Evolutionary conservation across 2,113 vertebrate genomes (phyloP), one percentile per base, ranked within the genome.

Genomic region (Chaetops frenatus): DNA sequence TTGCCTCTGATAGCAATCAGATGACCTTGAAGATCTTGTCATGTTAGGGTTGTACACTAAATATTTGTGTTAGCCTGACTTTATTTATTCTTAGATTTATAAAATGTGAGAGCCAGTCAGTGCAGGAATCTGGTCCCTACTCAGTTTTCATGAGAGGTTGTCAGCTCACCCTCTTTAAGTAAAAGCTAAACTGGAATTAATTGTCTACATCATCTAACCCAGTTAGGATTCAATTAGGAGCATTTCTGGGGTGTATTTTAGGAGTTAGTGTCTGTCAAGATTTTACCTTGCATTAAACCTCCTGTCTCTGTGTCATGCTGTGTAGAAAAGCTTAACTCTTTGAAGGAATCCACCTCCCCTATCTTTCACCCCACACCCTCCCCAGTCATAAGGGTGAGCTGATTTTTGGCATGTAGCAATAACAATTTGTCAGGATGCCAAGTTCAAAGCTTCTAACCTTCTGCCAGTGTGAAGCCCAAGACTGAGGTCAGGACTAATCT

Each of bases 391-490:
- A 88, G 86, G 77, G 70, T 58, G 51, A 88, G 72, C 64, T 94
- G 94, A 48, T 87, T 92, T 80, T 95, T 70, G 80, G 78, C 78
- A 64, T 65, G 81, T 17, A 53, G 88, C 62, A 95, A 79, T 64
- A 96, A 89, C 81, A 82, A 95, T 95, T 97, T 93, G 93, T 96
- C 96, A 95, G 86, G 90, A 88, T 86, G 93, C 94, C 96, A 96
- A 96, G 95, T 96, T 96, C 96, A 97, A 97, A 97, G 94, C 76
- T 78, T 42, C 53, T 70, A 77, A 64, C 95, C 57, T 38, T 27
- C 83, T 85, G 67, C 82, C 81, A 91, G 54, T 7, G 47, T 4
- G 62, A 87, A 94, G 93, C 76, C 86, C 83, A 67, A 93, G 93
- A 92, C 54, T 13, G 93, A 95, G 96, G 93, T 96, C 88, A 76